These are phyloP conservation scores for Pachyramphus minor DNA, from an alignment of 2,113 vertebrate species.

Conservation along the genomic window DNA sequence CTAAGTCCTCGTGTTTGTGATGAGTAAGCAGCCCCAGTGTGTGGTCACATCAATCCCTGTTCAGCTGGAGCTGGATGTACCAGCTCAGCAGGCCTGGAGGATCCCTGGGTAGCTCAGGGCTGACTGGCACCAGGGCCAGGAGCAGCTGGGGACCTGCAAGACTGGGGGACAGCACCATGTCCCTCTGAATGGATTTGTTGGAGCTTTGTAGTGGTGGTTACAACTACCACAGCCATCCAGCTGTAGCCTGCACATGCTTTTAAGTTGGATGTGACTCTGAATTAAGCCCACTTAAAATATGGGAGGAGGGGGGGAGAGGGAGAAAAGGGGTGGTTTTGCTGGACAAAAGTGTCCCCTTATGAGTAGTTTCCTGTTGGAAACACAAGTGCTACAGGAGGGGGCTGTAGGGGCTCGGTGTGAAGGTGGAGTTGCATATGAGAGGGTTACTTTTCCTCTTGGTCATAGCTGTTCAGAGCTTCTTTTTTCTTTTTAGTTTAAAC, in stretches of 20 bases:
- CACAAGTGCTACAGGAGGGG: background rate
- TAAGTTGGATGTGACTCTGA: background rate
- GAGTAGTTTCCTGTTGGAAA: background rate
- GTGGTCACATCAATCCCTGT: background rate
- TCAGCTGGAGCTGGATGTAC: background rate
- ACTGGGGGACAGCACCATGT: background rate
- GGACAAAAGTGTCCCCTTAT: background rate
- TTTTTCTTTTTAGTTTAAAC: conserved; percentile 87
- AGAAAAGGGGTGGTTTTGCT: background rate
- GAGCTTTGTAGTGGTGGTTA: background rate
- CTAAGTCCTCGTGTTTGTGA: background rate
- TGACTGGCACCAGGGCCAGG: background rate
- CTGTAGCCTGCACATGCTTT: background rate
- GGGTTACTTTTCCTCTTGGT: conserved; percentile 41
- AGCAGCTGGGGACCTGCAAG: background rate
- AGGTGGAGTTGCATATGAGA: conserved; percentile 5
- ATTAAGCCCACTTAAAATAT: background rate
- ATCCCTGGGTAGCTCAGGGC: background rate
- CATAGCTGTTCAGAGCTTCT: conserved; percentile 60
- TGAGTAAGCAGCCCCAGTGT: background rate
- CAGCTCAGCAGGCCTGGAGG: background rate
- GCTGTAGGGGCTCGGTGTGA: background rate
- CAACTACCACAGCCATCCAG: background rate
- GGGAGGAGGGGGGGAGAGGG: conserved; percentile 10
- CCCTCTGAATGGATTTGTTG: background rate